These are phyloP conservation scores for Tineola bisselliella DNA, from an alignment of 2,888 invertebrate genomes.

Conservation along the genomic window DNA sequence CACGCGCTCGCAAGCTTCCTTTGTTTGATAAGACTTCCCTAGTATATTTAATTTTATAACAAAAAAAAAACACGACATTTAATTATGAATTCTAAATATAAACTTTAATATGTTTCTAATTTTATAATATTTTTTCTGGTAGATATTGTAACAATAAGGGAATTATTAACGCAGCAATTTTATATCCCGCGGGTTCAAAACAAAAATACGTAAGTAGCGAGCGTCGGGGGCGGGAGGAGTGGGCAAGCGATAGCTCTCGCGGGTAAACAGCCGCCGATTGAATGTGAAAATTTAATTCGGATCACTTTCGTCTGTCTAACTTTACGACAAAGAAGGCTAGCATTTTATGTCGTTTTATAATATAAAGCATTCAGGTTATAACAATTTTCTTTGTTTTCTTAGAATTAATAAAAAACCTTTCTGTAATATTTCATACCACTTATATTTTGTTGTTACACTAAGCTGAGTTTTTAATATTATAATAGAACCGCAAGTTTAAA, in stretches of 20 bases:
- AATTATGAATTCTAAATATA: neutral
- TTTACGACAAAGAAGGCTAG: neutral
- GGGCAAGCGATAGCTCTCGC: constrained; percentile 45
- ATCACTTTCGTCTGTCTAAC: constrained; percentile 37
- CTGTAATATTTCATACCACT: neutral
- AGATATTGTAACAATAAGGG: neutral
- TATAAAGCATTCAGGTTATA: neutral
- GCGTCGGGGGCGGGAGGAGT: constrained; percentile 23
- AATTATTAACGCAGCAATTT: constrained; percentile 11
- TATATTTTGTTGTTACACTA: neutral
- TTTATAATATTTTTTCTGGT: neutral
- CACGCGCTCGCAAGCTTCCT: no score
- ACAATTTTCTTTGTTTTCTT: neutral
- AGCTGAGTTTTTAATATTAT: neutral
- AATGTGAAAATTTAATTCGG: constrained; percentile 64
- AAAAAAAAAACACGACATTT: no score
- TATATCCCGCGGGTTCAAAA: constrained; percentile 4
- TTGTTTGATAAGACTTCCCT: no score
- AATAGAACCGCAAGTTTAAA: neutral
- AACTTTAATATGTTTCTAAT: neutral
- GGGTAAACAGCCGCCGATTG: constrained; percentile 58
- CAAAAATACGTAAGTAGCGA: constrained; percentile 16
- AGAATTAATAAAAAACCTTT: neutral
- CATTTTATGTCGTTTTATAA: neutral
- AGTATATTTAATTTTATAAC: no score